These are phyloP conservation scores for Zosterops pallidus DNA, from an alignment of 2,113 vertebrate species.

Conservation along the genomic window DNA sequence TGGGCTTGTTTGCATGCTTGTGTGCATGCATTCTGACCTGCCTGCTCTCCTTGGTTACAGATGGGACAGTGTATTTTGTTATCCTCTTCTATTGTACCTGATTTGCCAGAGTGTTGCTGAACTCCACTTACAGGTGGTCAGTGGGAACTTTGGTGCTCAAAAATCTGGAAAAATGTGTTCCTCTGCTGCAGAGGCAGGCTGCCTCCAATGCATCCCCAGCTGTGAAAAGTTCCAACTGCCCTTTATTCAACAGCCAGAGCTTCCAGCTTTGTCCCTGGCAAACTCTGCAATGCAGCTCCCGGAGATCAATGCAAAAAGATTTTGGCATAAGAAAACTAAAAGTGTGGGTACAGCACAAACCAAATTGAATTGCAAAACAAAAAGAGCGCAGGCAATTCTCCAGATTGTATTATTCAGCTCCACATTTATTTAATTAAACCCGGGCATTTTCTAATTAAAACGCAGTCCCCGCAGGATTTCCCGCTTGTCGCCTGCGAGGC, in stretches of 20 bases:
- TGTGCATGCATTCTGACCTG: background rate
- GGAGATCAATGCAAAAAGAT: conserved; percentile 51
- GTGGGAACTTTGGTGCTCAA: background rate
- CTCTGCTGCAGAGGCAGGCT: background rate
- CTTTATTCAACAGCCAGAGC: background rate
- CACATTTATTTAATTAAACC: conserved; percentile 52
- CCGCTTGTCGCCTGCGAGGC: background rate
- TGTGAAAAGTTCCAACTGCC: conserved; percentile 29
- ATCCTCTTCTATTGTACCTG: background rate
- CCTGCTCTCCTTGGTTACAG: background rate
- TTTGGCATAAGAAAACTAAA: background rate
- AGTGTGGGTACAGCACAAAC: conserved; percentile 26
- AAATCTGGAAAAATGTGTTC: background rate
- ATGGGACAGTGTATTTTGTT: background rate
- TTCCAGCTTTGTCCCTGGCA: conserved; percentile 37
- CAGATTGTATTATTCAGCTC: background rate
- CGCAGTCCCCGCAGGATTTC: background rate
- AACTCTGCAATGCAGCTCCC: conserved; percentile 54
- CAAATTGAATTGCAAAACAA: conserved; percentile 44
- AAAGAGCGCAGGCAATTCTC: conserved; percentile 6
- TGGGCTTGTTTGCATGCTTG: accelerated
- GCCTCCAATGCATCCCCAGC: background rate
- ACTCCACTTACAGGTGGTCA: background rate
- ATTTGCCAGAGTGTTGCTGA: background rate
- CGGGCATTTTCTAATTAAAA: conserved; percentile 34